Evolutionary conservation across 2,888 invertebrate species (phyloP).

Genomic region (Drosophila neotestacea): DNA sequence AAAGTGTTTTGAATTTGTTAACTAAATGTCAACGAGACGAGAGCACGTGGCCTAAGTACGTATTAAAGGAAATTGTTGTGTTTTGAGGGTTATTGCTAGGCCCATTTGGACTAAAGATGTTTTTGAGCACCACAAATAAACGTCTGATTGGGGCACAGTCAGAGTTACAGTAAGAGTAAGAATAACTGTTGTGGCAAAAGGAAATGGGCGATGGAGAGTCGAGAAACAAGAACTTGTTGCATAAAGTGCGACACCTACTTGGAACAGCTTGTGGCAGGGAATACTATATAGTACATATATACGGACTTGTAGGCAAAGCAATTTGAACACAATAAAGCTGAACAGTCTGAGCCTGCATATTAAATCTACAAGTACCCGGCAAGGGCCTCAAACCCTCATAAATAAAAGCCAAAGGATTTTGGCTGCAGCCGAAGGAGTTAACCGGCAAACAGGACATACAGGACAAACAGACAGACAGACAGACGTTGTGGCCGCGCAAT

Average conservation of each 20-base stretch:
- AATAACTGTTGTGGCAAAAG: neutral
- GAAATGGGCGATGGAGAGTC: neutral
- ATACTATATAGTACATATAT: neutral
- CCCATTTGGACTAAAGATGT: constrained; percentile 14
- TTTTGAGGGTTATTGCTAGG: constrained; percentile 22
- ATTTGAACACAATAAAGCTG: constrained; percentile 55
- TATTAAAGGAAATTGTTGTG: constrained; percentile 19
- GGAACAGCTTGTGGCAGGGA: neutral
- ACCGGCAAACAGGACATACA: neutral
- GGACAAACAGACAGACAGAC: neutral
- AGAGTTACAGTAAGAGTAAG: neutral
- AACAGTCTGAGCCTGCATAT: constrained; percentile 57
- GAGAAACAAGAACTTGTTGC: constrained; percentile 40
- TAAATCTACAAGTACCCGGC: constrained; percentile 40
- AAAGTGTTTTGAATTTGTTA: constrained; percentile 5
- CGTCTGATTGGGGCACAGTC: constrained; percentile 15
- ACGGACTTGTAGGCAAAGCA: constrained; percentile 39
- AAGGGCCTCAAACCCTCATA: constrained; percentile 61
- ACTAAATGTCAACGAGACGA: neutral
- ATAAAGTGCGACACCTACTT: constrained; percentile 28
- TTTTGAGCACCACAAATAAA: constrained; percentile 17
- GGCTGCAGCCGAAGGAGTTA: constrained; percentile 50
- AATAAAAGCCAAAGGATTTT: constrained; percentile 59
- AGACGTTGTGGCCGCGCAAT: constrained; percentile 74
- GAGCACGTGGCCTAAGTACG: neutral